Evolutionary conservation across 2,888 invertebrate genomes (phyloP).

Genomic region (Drosophila eohydei): DNA sequence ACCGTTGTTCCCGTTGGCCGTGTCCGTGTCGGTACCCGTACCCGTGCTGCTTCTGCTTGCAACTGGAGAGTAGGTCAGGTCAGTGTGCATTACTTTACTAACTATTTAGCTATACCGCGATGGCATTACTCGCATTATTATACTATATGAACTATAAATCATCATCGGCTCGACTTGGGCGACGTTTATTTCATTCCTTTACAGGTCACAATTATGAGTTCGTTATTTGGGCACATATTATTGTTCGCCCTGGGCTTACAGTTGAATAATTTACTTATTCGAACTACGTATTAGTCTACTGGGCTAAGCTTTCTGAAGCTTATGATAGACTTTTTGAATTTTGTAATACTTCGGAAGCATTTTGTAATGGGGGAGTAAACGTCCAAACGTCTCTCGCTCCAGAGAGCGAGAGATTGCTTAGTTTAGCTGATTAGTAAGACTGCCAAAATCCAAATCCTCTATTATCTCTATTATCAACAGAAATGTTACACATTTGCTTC

Average conservation of each 20-base stretch:
- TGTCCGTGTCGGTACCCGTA: conserved; percentile 19
- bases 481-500: no score
- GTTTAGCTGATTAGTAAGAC: no score
- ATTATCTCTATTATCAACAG: no score
- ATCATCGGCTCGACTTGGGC: conserved; percentile 1
- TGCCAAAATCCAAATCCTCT: no score
- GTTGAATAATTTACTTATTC: no score
- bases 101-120: conserved; percentile 44
- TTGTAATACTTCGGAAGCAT: no score
- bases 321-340: no score
- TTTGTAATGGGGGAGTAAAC: no score
- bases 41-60: conserved; percentile 34
- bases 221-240: conserved; percentile 20
- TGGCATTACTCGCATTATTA: conserved; percentile 28
- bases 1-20: conserved; percentile 26
- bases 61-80: conserved; percentile 78
- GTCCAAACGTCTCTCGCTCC: no score
- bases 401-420: no score
- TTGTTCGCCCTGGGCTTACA: background rate
- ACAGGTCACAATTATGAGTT: conserved; percentile 19
- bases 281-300: no score
- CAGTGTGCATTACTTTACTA: conserved; percentile 69
- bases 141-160: conserved; percentile 5
- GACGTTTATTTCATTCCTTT: conserved; percentile 6
- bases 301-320: no score